Conservation (phyloP, 2,888 invertebrate species). For the Spisula solida region DNA sequence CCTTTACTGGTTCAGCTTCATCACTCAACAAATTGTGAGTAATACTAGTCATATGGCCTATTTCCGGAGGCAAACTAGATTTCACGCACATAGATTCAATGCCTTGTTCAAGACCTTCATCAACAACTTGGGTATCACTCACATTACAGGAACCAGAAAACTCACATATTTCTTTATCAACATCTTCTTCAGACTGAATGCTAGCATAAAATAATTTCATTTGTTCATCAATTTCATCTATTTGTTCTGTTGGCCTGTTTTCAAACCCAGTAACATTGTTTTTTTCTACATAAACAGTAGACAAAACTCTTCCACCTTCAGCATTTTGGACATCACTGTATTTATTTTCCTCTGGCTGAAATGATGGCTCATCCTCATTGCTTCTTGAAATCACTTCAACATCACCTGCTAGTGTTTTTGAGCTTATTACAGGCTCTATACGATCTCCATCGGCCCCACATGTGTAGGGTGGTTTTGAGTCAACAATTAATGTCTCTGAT, state of each 20-base stretch:
- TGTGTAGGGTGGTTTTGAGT: neutral
- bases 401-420: neutral
- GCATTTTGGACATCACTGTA: neutral
- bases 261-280: neutral
- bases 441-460: neutral
- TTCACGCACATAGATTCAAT: neutral
- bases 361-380: neutral
- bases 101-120: neutral
- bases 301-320: neutral
- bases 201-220: constrained; percentile 12
- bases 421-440: neutral
- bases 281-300: neutral
- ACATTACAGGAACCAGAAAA: neutral
- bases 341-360: neutral
- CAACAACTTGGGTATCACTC: neutral
- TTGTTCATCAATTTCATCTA: neutral
- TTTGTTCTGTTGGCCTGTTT: neutral
- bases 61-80: neutral
- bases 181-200: neutral
- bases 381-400: neutral
- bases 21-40: neutral
- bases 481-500: neutral
- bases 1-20: neutral
- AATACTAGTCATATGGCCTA: neutral
- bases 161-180: neutral